A percentile compares a stretch with the other conserved stretches of the same genome.
Evolutionary conservation across 2,113 vertebrate genomes (phyloP).

Genomic region (Lepisosteus oculatus): DNA sequence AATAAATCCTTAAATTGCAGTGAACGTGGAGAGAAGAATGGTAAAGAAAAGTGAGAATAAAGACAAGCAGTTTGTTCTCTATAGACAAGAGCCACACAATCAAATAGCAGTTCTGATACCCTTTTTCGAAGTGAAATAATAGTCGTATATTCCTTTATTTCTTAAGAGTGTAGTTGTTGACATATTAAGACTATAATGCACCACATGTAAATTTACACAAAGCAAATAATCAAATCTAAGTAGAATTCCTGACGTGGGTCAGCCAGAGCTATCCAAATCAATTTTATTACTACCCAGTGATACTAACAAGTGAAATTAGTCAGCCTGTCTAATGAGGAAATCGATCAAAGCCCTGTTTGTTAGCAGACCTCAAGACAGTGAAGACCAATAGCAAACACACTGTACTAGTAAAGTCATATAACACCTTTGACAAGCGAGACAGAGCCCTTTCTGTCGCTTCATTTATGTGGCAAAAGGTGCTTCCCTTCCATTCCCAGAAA

Average conservation of each 20-base stretch:
- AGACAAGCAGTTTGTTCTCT: background rate
- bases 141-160: too few species aligned
- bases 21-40: too few species aligned
- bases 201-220: background rate
- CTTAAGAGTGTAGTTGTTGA: too few species aligned
- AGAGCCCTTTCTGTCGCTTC: too few species aligned
- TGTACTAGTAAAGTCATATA: background rate
- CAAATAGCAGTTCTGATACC: too few species aligned
- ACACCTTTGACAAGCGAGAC: background rate
- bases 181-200: too few species aligned
- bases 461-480: too few species aligned
- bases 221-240: background rate
- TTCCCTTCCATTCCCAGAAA: too few species aligned
- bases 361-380: background rate
- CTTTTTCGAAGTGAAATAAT: too few species aligned
- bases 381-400: background rate
- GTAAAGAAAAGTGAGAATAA: background rate
- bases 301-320: background rate
- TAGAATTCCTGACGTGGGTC: background rate
- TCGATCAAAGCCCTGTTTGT: background rate
- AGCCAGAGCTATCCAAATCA: background rate
- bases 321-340: background rate
- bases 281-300: background rate
- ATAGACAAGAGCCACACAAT: too few species aligned
- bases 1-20: slow-evolving; percentile 6